Base-by-base conservation (phyloP, 2,113 vertebrate species). In the Channa maculata region DNA sequence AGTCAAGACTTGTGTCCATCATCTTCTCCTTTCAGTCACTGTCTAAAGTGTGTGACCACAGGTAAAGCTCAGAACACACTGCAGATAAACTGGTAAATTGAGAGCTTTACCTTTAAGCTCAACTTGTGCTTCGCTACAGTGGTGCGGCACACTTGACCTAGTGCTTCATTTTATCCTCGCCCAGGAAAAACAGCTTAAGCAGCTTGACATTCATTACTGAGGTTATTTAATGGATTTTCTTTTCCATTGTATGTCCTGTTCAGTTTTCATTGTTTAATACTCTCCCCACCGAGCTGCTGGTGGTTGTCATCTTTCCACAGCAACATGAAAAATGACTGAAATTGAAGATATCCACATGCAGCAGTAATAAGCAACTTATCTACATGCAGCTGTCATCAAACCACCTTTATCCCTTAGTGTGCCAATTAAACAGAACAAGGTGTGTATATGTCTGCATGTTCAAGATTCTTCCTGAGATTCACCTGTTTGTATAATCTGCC, bases 371-470 rank as follows among this genome's bases (percentile, higher is more conserved):
- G 65, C 76, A 78, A 62, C 73, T 53, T 49, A 59, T 87, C 45
- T 72, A 41, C 24, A 70, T 64, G 63, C 73, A 62, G 61, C 48
- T 72, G 51, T 63, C 72, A 77, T 65, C 45, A 55, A 65, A 71
- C 55, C 61, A 65, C 74, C 65, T 81, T 85, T 74, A 80, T 85
- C 38, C 64, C 71, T 82, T 13, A 9, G 72, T 66, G 60, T 80
- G 36, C 69, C 78, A 90, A 85, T 92, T 88, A 86, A 62, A 55
- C 38, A 45, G 44, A 84, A 70, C 73, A 82, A 66, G 67, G 72
- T 83, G 24, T 66, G 14, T 12, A 24, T 24, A 33, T 62, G 55
- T 66, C 39, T 64, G 54, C 8, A 45, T 3, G 2, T 46, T 73
- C 15, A 60, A 74, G 52, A 84, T 71, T 77, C 61, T 65, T 45